Evolutionary conservation across 2,888 invertebrate genomes (phyloP).

Genomic region (Leptinotarsa juncta): DNA sequence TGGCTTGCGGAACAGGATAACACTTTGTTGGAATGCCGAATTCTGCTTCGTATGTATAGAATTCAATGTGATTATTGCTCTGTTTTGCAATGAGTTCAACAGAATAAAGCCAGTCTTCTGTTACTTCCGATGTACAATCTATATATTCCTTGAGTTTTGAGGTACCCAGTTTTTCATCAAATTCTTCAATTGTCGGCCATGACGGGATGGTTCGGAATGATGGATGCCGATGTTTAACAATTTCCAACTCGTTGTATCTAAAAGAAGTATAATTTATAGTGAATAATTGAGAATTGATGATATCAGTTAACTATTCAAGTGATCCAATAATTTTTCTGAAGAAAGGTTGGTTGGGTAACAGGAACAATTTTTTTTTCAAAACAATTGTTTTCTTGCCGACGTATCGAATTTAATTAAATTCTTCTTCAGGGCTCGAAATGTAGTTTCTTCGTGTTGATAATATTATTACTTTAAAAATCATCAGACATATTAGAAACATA

Average conservation of each 20-base stretch:
- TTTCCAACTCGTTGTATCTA: not conserved
- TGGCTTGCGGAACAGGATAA: constrained; percentile 46
- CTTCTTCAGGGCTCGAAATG: no score
- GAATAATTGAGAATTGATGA: not conserved
- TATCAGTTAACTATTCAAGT: no score
- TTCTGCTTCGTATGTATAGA: constrained; percentile 39
- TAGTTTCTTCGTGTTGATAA: no score
- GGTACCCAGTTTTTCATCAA: constrained; percentile 19
- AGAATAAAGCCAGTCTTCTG: constrained; percentile 38
- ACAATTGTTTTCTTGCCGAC: no score
- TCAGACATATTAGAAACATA: no score
- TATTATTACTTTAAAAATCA: no score
- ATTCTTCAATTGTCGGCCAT: constrained; percentile 36
- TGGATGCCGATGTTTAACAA: not conserved
- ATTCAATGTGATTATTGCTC: constrained; percentile 32
- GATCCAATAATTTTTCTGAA: no score
- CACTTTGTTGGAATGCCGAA: constrained; percentile 45
- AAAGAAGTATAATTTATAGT: not conserved
- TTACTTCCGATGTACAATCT: constrained; percentile 27
- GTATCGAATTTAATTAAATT: no score
- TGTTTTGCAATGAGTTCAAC: constrained; percentile 16
- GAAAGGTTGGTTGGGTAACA: no score
- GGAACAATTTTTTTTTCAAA: no score
- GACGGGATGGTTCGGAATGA: constrained; percentile 10
- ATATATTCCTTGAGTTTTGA: constrained; percentile 32